Evolutionary conservation across 2,113 vertebrate species (phyloP).

Genomic region (Pomatostomus ruficeps): DNA sequence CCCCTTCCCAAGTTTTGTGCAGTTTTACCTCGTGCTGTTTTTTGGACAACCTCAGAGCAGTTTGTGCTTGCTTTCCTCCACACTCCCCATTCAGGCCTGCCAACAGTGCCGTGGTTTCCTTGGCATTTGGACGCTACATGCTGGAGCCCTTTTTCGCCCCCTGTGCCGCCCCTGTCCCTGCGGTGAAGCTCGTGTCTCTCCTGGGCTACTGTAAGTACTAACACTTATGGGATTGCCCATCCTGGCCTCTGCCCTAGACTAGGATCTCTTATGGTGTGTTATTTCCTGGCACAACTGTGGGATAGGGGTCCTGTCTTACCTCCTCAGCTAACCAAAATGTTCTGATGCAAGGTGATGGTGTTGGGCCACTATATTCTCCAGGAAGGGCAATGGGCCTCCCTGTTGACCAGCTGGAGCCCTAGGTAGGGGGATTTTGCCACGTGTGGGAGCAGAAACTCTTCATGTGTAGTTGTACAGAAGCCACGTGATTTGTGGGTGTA

Average conservation of each 20-base stretch:
- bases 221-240: accelerated
- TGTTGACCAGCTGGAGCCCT: neutral
- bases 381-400: neutral
- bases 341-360: neutral
- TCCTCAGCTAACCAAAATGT: neutral
- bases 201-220: conserved; percentile 82
- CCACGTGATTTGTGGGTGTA: neutral
- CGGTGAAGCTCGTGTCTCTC: conserved; percentile 78
- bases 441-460: neutral
- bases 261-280: neutral
- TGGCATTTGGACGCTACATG: conserved; percentile 86
- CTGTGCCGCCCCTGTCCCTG: conserved; percentile 73
- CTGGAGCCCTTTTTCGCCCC: conserved; percentile 82
- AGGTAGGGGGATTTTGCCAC: neutral
- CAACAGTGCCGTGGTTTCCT: conserved; percentile 76
- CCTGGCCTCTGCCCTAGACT: neutral
- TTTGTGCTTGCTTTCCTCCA: neutral
- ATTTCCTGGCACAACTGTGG: neutral
- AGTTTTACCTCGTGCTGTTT: neutral
- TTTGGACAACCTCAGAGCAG: neutral
- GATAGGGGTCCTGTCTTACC: accelerated
- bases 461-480: neutral
- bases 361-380: neutral
- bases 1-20: neutral
- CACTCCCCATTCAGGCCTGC: conserved; percentile 71